These are phyloP conservation scores for Drosophila nr. perissopoda DNA, from an alignment of 2,888 invertebrate genomes.

Conservation along the genomic window DNA sequence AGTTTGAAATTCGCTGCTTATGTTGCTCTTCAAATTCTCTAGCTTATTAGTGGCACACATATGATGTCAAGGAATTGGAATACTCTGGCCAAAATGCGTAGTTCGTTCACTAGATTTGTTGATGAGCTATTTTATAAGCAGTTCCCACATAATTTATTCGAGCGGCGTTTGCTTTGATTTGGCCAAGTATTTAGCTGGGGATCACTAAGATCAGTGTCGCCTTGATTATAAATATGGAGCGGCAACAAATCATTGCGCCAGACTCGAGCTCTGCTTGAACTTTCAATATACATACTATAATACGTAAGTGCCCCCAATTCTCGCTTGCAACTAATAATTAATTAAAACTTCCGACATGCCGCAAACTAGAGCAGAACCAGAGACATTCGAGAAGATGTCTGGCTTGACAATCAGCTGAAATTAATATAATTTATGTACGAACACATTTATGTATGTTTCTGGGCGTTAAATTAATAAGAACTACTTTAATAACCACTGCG, in stretches of 20 bases:
- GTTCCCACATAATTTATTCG: conserved; percentile 20
- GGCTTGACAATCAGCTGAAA: conserved; percentile 21
- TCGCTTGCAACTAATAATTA: conserved; percentile 30
- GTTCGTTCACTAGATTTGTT: conserved; percentile 10
- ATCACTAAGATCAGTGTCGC: conserved; percentile 61
- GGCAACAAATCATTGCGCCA: conserved; percentile 32
- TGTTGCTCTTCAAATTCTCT: not conserved
- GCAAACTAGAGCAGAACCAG: conserved; percentile 9
- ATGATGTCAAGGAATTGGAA: not conserved
- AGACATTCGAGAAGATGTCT: not conserved
- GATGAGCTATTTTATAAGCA: conserved; percentile 7
- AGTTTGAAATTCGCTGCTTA: not conserved
- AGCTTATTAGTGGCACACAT: conserved; percentile 12
- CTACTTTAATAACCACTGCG: conserved; percentile 47
- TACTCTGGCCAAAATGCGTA: not conserved
- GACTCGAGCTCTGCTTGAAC: conserved; percentile 1
- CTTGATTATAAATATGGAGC: conserved; percentile 50
- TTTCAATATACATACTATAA: conserved; percentile 2
- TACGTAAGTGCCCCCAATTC: conserved; percentile 31
- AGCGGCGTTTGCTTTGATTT: conserved; percentile 45
- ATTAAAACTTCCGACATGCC: conserved; percentile 32
- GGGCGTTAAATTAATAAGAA: conserved; percentile 57
- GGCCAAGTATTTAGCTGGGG: conserved; percentile 29
- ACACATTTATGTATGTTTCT: conserved; percentile 33
- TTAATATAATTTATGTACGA: conserved; percentile 31